A percentile compares a stretch with the other conserved stretches of the same genome.
phyloP scores from a whole-genome alignment of 2,888 invertebrate species.

The Xestia ashworthii region DNA sequence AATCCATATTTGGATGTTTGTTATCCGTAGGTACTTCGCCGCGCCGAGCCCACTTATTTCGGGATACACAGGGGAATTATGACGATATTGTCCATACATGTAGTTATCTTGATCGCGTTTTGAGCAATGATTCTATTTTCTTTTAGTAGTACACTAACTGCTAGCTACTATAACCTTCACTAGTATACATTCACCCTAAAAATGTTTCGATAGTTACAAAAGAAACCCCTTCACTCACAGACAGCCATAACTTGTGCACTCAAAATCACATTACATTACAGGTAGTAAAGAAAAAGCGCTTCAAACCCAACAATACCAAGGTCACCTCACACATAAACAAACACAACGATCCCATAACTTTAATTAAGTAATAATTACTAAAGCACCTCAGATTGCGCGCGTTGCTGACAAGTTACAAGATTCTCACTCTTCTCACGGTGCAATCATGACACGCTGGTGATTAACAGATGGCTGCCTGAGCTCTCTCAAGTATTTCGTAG shows the following conservation, averaged over 20 bases:
- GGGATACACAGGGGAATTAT: neutral
- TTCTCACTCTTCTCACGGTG: slow-evolving; percentile 43
- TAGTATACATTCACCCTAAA: neutral
- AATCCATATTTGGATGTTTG: neutral
- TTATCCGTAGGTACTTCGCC: neutral
- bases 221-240: neutral
- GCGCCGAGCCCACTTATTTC: neutral
- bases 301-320: slow-evolving; percentile 20
- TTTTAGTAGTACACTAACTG: neutral
- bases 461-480: slow-evolving; percentile 16
- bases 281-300: neutral
- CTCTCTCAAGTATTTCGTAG: slow-evolving; percentile 38
- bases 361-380: slow-evolving; percentile 42
- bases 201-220: neutral
- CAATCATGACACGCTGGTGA: slow-evolving; percentile 24
- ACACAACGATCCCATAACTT: slow-evolving; percentile 46
- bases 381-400: slow-evolving; percentile 14
- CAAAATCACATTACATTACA: neutral
- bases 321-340: slow-evolving; percentile 18
- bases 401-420: slow-evolving; percentile 34
- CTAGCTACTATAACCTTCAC: neutral
- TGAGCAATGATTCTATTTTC: neutral
- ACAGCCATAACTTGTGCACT: neutral
- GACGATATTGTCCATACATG: neutral
- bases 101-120: neutral